These are phyloP conservation scores for Heliconius sara DNA, from an alignment of 2,888 invertebrate genomes.

Conservation along the genomic window DNA sequence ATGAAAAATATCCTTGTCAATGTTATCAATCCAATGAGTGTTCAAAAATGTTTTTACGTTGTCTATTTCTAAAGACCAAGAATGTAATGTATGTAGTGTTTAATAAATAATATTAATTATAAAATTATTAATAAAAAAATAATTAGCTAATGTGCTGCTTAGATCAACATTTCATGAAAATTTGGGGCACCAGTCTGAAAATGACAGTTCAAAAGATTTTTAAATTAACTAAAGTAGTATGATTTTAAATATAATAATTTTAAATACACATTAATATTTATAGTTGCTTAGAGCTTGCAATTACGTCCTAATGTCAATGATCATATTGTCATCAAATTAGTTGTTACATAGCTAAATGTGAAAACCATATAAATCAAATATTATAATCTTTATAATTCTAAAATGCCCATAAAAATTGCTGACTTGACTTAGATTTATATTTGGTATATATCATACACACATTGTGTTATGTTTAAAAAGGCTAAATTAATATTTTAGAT, in stretches of 20 bases:
- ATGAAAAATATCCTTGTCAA: not conserved
- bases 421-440: not conserved
- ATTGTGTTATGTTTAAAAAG: not conserved
- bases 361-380: not conserved
- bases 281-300: not conserved
- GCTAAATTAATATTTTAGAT: not conserved
- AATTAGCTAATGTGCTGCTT: not conserved
- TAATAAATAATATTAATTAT: conserved; percentile 9
- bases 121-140: conserved; percentile 2
- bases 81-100: not conserved
- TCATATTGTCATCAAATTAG: conserved; percentile 11
- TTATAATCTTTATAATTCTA: not conserved
- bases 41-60: not conserved
- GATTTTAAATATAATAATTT: conserved; percentile 6
- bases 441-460: not conserved
- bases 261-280: conserved; percentile 11
- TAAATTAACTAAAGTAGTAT: not conserved
- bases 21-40: not conserved
- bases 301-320: conserved; percentile 7
- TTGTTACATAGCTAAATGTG: not conserved
- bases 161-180: not conserved
- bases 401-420: conserved; percentile 6
- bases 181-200: conserved; percentile 19
- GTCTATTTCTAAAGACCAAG: not conserved
- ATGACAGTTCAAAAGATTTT: not conserved